phyloP scores from a whole-genome alignment of 2,113 vertebrate genomes.

The Limanda limanda region DNA sequence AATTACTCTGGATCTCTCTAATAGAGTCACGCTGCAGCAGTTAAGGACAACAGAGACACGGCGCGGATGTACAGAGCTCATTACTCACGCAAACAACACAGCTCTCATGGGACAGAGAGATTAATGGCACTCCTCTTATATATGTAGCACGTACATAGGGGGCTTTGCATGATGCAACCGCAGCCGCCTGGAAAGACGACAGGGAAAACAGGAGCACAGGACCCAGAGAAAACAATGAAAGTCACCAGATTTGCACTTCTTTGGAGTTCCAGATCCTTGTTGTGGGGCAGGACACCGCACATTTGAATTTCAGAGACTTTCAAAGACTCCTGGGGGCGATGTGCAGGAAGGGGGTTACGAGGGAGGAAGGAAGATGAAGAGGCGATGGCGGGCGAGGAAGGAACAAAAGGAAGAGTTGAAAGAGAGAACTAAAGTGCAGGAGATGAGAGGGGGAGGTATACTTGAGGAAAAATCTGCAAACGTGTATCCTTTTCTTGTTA shows the following conservation, averaged over 20 bases:
- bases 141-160: constrained; percentile 16
- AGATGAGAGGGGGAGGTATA: constrained; percentile 25
- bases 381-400: constrained; percentile 8
- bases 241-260: constrained; percentile 28
- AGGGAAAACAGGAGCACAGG: constrained; percentile 9
- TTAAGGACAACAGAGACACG: constrained; percentile 70
- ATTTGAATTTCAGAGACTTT: constrained; percentile 63
- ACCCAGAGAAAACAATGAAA: neutral
- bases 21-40: constrained; percentile 71
- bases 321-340: constrained; percentile 36
- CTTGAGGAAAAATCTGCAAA: constrained; percentile 24
- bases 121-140: constrained; percentile 63
- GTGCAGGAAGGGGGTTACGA: neutral
- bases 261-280: constrained; percentile 1
- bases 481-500: constrained; percentile 39
- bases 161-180: constrained; percentile 34
- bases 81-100: constrained; percentile 71
- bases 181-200: neutral
- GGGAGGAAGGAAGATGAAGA: constrained; percentile 46
- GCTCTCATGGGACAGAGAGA: constrained; percentile 62
- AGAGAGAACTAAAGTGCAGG: constrained; percentile 28
- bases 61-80: constrained; percentile 58
- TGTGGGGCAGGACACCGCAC: constrained; percentile 21
- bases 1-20: constrained; percentile 70
- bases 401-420: constrained; percentile 49